Conservation (phyloP, 2,888 invertebrate genomes). For the Antitype chi region DNA sequence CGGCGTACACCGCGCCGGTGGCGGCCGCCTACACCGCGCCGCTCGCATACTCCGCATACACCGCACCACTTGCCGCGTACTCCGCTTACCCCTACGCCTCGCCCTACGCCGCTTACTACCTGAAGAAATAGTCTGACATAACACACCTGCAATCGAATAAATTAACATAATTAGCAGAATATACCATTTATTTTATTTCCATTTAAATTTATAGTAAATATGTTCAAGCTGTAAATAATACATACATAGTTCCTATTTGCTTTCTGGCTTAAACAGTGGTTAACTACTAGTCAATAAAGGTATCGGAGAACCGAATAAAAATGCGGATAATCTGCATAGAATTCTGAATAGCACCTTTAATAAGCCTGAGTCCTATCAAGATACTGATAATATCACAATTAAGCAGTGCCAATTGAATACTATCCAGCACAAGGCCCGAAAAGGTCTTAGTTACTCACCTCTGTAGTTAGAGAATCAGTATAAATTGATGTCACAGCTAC, state of each 20-base stretch:
- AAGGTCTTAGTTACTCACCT: background rate
- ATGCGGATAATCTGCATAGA: background rate
- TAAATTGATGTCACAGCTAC: background rate
- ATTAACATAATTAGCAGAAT: background rate
- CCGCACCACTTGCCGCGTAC: conserved; percentile 74
- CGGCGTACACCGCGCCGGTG: conserved; percentile 76
- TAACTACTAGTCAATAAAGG: background rate
- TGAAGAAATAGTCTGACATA: conserved; percentile 39
- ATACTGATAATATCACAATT: background rate
- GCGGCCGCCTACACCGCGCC: conserved; percentile 76
- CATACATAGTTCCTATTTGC: background rate
- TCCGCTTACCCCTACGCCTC: conserved; percentile 75
- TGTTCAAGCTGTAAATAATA: background rate
- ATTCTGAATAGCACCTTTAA: background rate
- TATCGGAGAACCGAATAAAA: background rate
- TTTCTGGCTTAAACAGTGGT: background rate
- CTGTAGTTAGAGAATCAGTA: background rate
- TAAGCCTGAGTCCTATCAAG: background rate
- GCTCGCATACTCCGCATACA: conserved; percentile 78
- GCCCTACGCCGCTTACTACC: conserved; percentile 64
- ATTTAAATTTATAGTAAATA: background rate
- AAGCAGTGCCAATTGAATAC: background rate
- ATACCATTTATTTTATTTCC: conserved; percentile 13
- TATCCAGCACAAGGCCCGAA: background rate
- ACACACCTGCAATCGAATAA: background rate